Conservation (phyloP, 2,888 invertebrate genomes). For the Drosophila neutralis region DNA sequence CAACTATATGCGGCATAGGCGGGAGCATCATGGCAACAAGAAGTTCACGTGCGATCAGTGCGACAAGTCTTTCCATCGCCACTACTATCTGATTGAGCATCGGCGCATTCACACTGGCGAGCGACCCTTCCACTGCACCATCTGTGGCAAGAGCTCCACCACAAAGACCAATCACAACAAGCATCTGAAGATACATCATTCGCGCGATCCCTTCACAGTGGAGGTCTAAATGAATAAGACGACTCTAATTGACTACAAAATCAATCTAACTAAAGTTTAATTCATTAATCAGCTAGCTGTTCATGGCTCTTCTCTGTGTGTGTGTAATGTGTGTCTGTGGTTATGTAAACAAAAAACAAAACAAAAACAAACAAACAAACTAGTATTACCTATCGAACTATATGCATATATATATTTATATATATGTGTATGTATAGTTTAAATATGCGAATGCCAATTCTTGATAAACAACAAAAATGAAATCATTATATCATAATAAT, state of each 20-base stretch:
- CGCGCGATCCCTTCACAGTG: conserved; percentile 93
- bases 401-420: conserved; percentile 19
- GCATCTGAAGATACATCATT: conserved; percentile 95
- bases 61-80: conserved; percentile 93
- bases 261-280: conserved; percentile 60
- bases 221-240: conserved; percentile 86
- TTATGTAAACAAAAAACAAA: conserved; percentile 57
- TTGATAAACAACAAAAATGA: conserved; percentile 53
- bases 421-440: conserved; percentile 43
- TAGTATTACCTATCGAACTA: conserved; percentile 75
- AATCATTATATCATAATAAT: conserved; percentile 54
- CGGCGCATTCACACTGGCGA: conserved; percentile 93
- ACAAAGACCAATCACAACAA: conserved; percentile 96
- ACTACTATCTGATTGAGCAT: conserved; percentile 94
- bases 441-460: conserved; percentile 74
- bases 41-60: conserved; percentile 91
- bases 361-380: conserved; percentile 64
- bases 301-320: conserved; percentile 74
- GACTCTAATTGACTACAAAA: conserved; percentile 26
- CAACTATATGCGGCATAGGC: conserved; percentile 93
- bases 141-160: conserved; percentile 94
- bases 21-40: conserved; percentile 93
- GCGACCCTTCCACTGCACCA: conserved; percentile 92
- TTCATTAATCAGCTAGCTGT: conserved; percentile 69
- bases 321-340: conserved; percentile 74